Conservation (phyloP, 2,888 invertebrate genomes). For the Campoplex capitator region DNA sequence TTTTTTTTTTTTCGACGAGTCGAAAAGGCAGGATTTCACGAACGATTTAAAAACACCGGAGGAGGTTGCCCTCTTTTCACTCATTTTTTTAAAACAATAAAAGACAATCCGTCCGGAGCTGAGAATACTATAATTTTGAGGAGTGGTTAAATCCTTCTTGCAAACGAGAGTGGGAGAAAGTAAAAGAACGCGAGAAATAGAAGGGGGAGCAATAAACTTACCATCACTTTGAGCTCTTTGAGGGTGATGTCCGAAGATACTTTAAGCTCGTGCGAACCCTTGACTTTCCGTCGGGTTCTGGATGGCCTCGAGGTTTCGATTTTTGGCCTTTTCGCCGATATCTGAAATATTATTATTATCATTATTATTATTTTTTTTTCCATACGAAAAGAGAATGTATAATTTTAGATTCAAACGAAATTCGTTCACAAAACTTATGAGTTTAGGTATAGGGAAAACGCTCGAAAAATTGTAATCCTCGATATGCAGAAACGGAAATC, state of each 20-base stretch:
- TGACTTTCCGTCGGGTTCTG: slow-evolving; percentile 80
- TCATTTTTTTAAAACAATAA: slow-evolving; percentile 65
- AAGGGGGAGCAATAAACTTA: slow-evolving; percentile 69
- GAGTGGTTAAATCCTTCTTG: slow-evolving; percentile 14
- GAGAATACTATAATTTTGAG: slow-evolving; percentile 64
- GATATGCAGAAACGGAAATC: not conserved
- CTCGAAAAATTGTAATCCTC: no score
- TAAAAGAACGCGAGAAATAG: not conserved
- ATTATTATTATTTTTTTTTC: not conserved
- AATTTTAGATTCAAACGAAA: not conserved
- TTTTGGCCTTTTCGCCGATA: slow-evolving; percentile 76
- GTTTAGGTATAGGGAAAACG: no score
- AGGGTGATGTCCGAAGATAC: slow-evolving; percentile 81
- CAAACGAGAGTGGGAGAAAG: slow-evolving; percentile 2
- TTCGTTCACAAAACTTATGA: not conserved
- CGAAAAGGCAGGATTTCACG: slow-evolving; percentile 45
- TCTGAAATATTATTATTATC: slow-evolving; percentile 62
- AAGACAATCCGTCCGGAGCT: slow-evolving; percentile 40
- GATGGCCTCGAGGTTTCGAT: slow-evolving; percentile 76
- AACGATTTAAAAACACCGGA: slow-evolving; percentile 28
- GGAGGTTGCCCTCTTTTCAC: slow-evolving; percentile 39
- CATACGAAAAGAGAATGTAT: slow-evolving; percentile 8
- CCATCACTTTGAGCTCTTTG: slow-evolving; percentile 82
- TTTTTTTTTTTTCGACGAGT: slow-evolving; percentile 31
- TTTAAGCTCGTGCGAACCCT: slow-evolving; percentile 81